These are phyloP conservation scores for Oxyruncus cristatus DNA, from an alignment of 2,113 vertebrate species.

Conservation along the genomic window DNA sequence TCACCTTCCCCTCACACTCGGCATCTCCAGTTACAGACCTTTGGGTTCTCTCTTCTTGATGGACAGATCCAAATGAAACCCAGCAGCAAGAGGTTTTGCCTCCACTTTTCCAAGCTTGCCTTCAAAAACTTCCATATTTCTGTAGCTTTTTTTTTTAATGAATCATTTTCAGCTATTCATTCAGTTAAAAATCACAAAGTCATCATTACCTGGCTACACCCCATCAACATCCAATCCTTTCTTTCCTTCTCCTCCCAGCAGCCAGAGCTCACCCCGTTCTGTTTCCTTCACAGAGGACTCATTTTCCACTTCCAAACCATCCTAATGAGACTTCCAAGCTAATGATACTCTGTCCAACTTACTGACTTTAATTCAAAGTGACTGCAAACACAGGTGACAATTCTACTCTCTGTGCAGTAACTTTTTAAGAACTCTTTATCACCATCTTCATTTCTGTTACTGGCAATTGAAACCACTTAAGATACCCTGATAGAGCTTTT, in stretches of 20 bases:
- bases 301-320: background rate
- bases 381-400: background rate
- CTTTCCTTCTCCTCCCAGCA: background rate
- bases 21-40: background rate
- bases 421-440: background rate
- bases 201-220: background rate
- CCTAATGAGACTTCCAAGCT: background rate
- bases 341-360: background rate
- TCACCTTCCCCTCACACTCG: background rate
- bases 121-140: background rate
- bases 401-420: background rate
- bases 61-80: background rate
- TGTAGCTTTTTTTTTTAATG: background rate
- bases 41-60: background rate
- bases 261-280: background rate
- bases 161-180: background rate
- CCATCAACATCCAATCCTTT: background rate
- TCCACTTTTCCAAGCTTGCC: background rate
- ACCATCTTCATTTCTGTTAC: background rate
- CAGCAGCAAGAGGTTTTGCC: background rate
- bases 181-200: background rate
- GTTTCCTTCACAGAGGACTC: background rate
- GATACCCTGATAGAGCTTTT: background rate
- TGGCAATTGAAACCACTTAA: background rate
- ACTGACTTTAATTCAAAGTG: background rate